Base-by-base conservation (phyloP, 1,140 invertebrate species). In the Ceratitis capitata region DNA sequence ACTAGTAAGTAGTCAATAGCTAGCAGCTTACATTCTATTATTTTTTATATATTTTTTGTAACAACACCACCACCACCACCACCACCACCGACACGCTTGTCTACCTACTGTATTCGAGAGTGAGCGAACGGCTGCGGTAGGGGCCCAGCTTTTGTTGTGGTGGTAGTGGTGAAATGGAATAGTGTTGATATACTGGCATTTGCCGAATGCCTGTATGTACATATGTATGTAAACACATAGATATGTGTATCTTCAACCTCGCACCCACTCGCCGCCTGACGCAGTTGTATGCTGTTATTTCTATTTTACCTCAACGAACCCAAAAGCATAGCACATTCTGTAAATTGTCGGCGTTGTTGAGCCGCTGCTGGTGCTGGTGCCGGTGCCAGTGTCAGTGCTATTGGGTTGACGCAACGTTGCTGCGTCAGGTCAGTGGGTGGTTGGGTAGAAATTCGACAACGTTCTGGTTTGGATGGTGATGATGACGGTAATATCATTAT, bases 391-490 rank as follows among this genome's bases (percentile, higher is more conserved):
- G 51, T 56, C 51, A 56, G 51, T 56, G 51, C 51, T n/a, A 56
- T 23, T 9, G 69, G 19, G 45, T 78, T 78, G 35, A 45, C 14
- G 42, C 45, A n/a, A 9, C 23, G 69, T 39, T 23, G 35, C 69
- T 78, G 69, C 69, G 69, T 47, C 69, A 78, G 69, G 69, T 78
- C 69, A 78, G 39, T 78, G 69, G 69, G 69, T 78, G 69, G 69
- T 78, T 78, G 64, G 58, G 64, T 74, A 26, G 39, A 1, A 47
- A 26, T 42, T 1, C 26, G 35, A 14, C 16, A n/a, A 6, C 29
- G 35, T 35, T 39, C 14, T 14, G 58, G 16, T n/a, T 74, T 16
- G 6, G 51, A 3, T 14, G 51, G 10, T 9, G 69, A 78, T 42
- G 64, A 16, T 9, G 35, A 74, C 12, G 35, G n/a, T 42, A 64